Conservation (phyloP, 37 sponge, comb jelly and placozoan species). For the Sycon ciliatum region DNA sequence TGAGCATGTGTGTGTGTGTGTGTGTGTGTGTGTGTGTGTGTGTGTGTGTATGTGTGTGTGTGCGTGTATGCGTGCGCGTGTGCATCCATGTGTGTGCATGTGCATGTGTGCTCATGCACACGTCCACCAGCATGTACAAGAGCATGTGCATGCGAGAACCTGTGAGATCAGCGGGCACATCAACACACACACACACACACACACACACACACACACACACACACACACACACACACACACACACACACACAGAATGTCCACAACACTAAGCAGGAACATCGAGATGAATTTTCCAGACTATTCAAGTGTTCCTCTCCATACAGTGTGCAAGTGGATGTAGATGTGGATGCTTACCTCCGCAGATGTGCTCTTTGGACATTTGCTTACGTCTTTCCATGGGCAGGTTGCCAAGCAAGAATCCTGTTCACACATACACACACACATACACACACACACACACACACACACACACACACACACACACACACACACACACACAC, state of each 20-base stretch:
- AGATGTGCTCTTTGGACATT: slow-evolving; percentile 79
- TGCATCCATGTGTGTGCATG: no score
- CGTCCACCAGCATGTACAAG: slow-evolving; percentile 2
- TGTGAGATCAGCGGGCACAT: no score
- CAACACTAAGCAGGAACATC: neutral
- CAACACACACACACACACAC: slow-evolving; percentile 11
- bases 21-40: no score
- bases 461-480: slow-evolving; percentile 1
- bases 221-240: slow-evolving; percentile 14
- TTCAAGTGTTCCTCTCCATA: neutral
- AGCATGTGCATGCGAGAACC: no score
- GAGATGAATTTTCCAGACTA: neutral
- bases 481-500: slow-evolving; percentile 5
- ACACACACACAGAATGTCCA: neutral
- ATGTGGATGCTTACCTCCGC: slow-evolving; percentile 55
- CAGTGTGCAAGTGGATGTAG: neutral
- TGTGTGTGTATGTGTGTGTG: no score
- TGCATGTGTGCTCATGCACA: neutral
- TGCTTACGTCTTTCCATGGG: slow-evolving; percentile 34
- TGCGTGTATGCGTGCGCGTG: no score
- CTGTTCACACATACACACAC: slow-evolving; percentile 20
- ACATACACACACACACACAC: neutral
- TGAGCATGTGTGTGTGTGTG: no score
- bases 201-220: slow-evolving; percentile 17
- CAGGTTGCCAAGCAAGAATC: slow-evolving; percentile 68